Base-by-base conservation (phyloP, 2,888 invertebrate species). In the Hecatera dysodea region DNA sequence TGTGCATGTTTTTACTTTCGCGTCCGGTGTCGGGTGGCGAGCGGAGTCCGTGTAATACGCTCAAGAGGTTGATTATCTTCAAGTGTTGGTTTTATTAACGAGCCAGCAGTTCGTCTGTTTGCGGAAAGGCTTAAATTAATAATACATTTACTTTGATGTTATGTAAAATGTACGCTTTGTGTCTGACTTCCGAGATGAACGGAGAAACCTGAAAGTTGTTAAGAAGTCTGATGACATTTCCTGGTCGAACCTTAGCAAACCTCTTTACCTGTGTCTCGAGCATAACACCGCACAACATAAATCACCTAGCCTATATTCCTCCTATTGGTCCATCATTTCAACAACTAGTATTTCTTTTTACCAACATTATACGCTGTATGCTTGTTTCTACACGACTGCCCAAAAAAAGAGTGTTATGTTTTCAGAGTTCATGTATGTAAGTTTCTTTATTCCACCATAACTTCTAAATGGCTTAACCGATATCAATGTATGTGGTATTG, bases 1-100 rank as follows among this genome's bases (percentile, higher is more conserved):
- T 24, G 50, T 64, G 65, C 48, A 62, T 72, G 65, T 84, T 77
- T 82, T 80, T 77, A 80, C 75, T 84, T 84, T 82, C 78, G 78
- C 64, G 63, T 82, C 78, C 85, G 80, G 85, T 84, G 75, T 80
- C 72, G 24, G 46, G 57, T 81, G 72, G 24, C 66, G 33, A 22
- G 80, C 78, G 69, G 68, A 63, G n/a, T 46, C 61, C 57, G 67
- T 60, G 71, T 80, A 69, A 77, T 44, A 33, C 36, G 57, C 59
- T 67, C 44, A 59, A 75, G 50, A 67, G 50, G 29, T 48, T 19
- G 33, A 27, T 80, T 57, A 42, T 36, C 22, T 11, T 22, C 19
- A 33, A 75, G 60, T 80, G 60, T 67, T 75, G 36, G 50, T 67
- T 71, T 63, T 62, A 50, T 33, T 71, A 65, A 59, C 57, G 64